Base-by-base conservation (phyloP, 2,888 invertebrate species). In the Trachelus tabidus region DNA sequence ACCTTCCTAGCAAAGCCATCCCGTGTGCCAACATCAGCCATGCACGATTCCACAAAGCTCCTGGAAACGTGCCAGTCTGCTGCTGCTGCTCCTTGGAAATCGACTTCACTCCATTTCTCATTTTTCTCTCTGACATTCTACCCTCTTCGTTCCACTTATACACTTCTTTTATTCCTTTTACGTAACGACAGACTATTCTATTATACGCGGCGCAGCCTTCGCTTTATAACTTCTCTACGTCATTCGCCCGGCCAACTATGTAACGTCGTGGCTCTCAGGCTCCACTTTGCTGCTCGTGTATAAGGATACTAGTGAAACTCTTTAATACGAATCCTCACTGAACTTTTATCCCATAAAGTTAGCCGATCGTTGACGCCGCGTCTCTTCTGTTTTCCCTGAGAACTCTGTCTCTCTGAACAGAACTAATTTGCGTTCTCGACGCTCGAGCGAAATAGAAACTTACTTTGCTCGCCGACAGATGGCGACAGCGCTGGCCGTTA, bases 61-160 rank as follows among this genome's bases (percentile, higher is more conserved):
- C 79, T 83, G 83, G 83, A 82, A 78, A 1, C 71, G 15, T 2
- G 82, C 83, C 82, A 83, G 35, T 68, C 75, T 81, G 83, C 83
- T 56, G 56, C 23, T 40, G 40, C 23, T 56, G 56, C 56, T 56
- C 56, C 56, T 56, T 56, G 56, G 56, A 23, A 56, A 56, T 56
- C 56, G 56, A 56, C 56, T 56, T 23, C 9, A 23, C 56, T 56
- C 23, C 56, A 23, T 56, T 56, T 56, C 23, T 56, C 56, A 56
- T 56, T 56, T 56, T 56, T 56, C 56, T 56, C 56, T 23, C 56
- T 56, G 56, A 56, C 56, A 23, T 23, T 23, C 56, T 23, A 56
- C 9, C 23, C 56, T 56, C 56, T 56, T 56, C 56, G 56, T 6
- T 56, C 23, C 56, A 56, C 56, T 56, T 56, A 9, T 23, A 56